phyloP scores from a whole-genome alignment of 2,113 vertebrate species.

The Pseudopodoces humilis region DNA sequence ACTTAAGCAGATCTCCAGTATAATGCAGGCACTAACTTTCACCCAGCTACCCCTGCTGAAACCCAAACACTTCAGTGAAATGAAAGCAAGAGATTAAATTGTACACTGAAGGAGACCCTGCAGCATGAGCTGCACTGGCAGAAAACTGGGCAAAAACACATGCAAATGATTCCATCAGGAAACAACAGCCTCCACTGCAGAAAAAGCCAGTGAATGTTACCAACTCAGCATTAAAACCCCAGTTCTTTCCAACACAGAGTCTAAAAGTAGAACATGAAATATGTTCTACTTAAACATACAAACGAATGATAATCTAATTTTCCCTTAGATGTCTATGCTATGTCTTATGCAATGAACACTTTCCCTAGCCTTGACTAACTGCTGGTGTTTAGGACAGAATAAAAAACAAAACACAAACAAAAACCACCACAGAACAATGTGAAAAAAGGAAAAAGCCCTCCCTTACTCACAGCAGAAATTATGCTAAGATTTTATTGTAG shows the following conservation, averaged over 20 bases:
- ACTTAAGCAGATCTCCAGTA: not conserved
- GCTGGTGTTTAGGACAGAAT: not conserved
- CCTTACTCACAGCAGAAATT: not conserved
- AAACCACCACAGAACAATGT: accelerated
- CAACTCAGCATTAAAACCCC: not conserved
- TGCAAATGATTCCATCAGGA: not conserved
- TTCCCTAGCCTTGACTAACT: not conserved
- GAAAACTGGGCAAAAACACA: not conserved
- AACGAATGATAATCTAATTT: not conserved
- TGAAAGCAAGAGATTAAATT: not conserved
- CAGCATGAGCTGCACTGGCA: not conserved
- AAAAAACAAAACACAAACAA: not conserved
- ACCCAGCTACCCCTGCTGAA: not conserved
- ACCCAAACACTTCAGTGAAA: not conserved
- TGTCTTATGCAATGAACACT: not conserved
- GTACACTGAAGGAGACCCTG: not conserved
- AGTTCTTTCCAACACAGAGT: not conserved
- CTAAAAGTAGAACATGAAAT: not conserved
- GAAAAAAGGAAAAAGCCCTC: not conserved
- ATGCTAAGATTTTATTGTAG: not conserved
- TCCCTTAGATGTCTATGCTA: not conserved
- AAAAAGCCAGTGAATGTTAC: not conserved
- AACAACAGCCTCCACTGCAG: not conserved
- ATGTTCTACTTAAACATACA: not conserved
- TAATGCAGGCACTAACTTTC: not conserved